phyloP scores from a whole-genome alignment of 2,113 vertebrate genomes.

The Dolichallabes microphthalmus region DNA sequence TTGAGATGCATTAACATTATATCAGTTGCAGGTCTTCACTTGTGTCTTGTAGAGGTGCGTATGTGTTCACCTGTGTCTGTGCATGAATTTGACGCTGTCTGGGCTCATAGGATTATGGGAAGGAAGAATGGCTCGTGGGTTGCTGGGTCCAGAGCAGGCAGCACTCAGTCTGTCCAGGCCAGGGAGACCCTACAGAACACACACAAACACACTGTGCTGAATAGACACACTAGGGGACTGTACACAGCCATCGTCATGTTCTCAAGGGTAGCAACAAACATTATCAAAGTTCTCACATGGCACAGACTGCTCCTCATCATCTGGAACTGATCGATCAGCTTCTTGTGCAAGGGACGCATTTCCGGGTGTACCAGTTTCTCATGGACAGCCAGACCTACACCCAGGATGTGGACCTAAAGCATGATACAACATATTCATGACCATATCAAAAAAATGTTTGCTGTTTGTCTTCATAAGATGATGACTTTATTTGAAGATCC shows the following conservation, averaged over 20 bases:
- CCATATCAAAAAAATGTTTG: not conserved
- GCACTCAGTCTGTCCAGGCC: conserved; percentile 85
- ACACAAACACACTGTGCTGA: conserved; percentile 58
- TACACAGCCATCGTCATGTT: not conserved
- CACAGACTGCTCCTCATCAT: conserved; percentile 96
- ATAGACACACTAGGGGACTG: not conserved
- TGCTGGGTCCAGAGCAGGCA: conserved; percentile 76
- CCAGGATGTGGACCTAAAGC: conserved; percentile 87
- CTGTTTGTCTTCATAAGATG: not conserved
- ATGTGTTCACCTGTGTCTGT: conserved; percentile 84
- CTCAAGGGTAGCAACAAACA: not conserved
- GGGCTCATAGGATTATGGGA: conserved; percentile 89
- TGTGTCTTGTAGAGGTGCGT: not conserved
- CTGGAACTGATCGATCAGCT: conserved; percentile 98
- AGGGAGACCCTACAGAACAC: conserved; percentile 83
- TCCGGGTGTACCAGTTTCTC: conserved; percentile 97
- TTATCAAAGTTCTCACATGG: conserved; percentile 76
- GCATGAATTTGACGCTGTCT: conserved; percentile 87
- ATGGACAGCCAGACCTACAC: conserved; percentile 90
- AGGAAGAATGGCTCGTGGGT: conserved; percentile 79
- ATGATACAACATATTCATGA: not conserved
- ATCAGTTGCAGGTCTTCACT: not conserved
- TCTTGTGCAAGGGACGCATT: conserved; percentile 98
- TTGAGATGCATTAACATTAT: not conserved
- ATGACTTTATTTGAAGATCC: not conserved